Evolutionary conservation across 2,888 invertebrate species (phyloP).

Genomic region (Kuschelorhynchus macadamiae): DNA sequence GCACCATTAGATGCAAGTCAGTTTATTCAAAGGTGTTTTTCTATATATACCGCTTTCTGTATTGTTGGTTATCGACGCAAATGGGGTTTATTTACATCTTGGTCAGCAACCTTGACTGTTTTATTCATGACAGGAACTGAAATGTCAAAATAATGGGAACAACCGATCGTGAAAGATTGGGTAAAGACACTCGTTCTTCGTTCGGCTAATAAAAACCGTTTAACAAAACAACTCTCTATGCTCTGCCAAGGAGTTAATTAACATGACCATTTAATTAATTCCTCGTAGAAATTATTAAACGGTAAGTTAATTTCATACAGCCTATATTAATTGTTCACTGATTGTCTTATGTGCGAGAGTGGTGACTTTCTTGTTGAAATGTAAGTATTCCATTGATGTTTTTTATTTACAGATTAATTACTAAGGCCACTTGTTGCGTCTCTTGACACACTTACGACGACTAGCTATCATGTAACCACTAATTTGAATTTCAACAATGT

Average conservation of each 20-base stretch:
- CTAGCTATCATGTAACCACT: slow-evolving; percentile 30
- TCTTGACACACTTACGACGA: slow-evolving; percentile 12
- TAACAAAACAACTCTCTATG: slow-evolving; percentile 18
- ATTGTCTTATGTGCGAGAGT: slow-evolving; percentile 11
- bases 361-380: slow-evolving; percentile 13
- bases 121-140: slow-evolving; percentile 43
- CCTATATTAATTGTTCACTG: slow-evolving; percentile 22
- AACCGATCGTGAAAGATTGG: slow-evolving; percentile 18
- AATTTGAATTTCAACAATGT: slow-evolving; percentile 58
- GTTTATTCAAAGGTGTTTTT: too few relatives aligned
- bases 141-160: slow-evolving; percentile 47
- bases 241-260: slow-evolving; percentile 34
- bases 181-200: slow-evolving; percentile 5
- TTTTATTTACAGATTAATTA: slow-evolving; percentile 43
- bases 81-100: too few relatives aligned
- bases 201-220: slow-evolving; percentile 21
- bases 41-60: too few relatives aligned
- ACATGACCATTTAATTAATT: slow-evolving; percentile 25
- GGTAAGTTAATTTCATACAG: slow-evolving; percentile 38
- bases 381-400: slow-evolving; percentile 41
- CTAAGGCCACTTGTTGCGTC: slow-evolving; percentile 32
- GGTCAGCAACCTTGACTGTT: slow-evolving; percentile 42
- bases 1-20: too few relatives aligned
- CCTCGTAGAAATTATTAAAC: slow-evolving; percentile 27
- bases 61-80: too few relatives aligned